A percentile compares a stretch with the other conserved stretches of the same genome.
Evolutionary conservation across 2,888 invertebrate species (phyloP).

Genomic region (Hirtodrosophila duncani): DNA sequence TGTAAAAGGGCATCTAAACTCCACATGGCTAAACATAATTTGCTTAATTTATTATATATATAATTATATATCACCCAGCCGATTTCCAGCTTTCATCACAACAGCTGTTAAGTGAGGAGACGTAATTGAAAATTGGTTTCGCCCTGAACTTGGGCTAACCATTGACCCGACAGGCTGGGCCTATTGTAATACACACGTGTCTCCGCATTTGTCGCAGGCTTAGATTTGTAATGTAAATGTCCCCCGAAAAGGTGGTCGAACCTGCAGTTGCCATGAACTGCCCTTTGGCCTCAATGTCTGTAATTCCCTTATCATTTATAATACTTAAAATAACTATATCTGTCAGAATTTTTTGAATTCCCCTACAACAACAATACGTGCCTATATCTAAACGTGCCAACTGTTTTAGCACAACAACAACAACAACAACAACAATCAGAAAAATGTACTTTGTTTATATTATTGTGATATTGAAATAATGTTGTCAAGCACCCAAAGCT

Average conservation of each 20-base stretch:
- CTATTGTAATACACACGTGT: constrained; percentile 22
- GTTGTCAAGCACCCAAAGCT: constrained; percentile 36
- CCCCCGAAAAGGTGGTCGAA: constrained; percentile 34
- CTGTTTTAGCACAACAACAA: no score
- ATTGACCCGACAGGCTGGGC: no score
- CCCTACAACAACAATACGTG: no score
- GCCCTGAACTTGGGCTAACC: constrained; percentile 57
- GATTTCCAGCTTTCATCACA: no score
- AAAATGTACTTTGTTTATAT: constrained; percentile 25
- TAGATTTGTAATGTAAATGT: constrained; percentile 12
- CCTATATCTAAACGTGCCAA: no score
- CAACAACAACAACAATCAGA: no score
- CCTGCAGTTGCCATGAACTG: no score
- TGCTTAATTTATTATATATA: no score
- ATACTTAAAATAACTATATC: not conserved
- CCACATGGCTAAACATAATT: no score
- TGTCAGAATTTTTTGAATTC: no score
- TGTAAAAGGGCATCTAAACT: no score
- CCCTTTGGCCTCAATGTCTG: constrained; percentile 44
- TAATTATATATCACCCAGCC: constrained; percentile 9
- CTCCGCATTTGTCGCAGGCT: constrained; percentile 9
- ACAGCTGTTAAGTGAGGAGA: not conserved
- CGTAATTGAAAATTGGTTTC: constrained; percentile 57
- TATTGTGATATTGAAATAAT: constrained; percentile 46
- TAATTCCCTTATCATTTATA: constrained; percentile 13